Base-by-base conservation (phyloP, 2,888 invertebrate species). In the Platerodrilus igneus region DNA sequence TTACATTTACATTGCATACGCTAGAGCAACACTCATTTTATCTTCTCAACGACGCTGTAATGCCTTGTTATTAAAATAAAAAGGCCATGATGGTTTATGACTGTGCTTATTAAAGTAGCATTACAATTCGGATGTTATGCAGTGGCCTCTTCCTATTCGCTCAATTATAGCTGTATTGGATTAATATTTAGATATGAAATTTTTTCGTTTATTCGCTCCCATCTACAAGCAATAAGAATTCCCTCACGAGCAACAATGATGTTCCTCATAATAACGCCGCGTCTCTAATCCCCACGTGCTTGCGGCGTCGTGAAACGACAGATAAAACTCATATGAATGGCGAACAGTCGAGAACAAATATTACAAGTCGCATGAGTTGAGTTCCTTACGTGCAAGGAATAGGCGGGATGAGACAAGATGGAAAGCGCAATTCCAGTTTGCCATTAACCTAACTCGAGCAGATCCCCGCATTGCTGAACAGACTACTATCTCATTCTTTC, bases 371-470 rank as follows among this genome's bases (percentile, higher is more conserved):
- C 66, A 64, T 67, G 66, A 67, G 66, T 66, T 66, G 66, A 64
- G 64, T 64, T 65, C 60, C 67, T 67, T 68, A 67, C 67, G 68
- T 68, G 68, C 66, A 61, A 62, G 61, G 64, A 64, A 65, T 66
- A 60, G 68, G 60, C 61, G 64, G 66, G 62, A 63, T 69, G 71
- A 69, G 67, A 68, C 69, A 76, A 77, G 78, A 78, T 74, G 77
- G 76, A 78, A 76, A 77, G 76, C 75, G 77, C 76, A 76, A 79
- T 79, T 80, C 77, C 78, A 74, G 74, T 76, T 76, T 76, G 73
- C 77, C 78, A 77, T 78, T 78, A 78, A 76, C 76, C 77, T 73
- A 76, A 74, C 76, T 70, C 74, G 68, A 70, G 75, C n/a, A n/a
- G n/a, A n/a, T n/a, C 72, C 74, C 76, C 76, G 77, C 76, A 75